phyloP scores from a whole-genome alignment of 2,113 vertebrate species.

The Xiphorhynchus elegans region DNA sequence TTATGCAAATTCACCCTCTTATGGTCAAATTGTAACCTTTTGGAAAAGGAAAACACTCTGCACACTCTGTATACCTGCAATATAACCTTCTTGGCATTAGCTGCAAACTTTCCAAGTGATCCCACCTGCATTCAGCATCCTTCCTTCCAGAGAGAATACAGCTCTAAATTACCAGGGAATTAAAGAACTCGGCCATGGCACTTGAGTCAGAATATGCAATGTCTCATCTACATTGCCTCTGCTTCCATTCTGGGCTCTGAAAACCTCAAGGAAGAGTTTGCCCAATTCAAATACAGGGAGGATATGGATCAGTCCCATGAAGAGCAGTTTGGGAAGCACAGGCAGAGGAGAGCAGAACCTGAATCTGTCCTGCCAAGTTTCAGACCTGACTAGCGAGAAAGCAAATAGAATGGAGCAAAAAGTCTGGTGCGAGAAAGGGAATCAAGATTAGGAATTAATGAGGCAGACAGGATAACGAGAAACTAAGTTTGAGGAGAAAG shows the following conservation, averaged over 20 bases:
- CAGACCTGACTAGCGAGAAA: neutral
- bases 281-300: fast-evolving
- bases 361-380: neutral
- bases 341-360: neutral
- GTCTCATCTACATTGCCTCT: neutral
- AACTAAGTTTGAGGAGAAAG: neutral
- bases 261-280: neutral
- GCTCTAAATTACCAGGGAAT: neutral
- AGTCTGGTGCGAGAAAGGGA: neutral
- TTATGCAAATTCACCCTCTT: neutral
- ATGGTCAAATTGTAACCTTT: neutral
- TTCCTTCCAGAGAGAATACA: neutral
- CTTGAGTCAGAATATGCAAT: neutral
- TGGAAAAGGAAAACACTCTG: neutral
- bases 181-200: neutral
- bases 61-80: neutral
- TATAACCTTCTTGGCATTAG: neutral
- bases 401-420: neutral
- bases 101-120: neutral
- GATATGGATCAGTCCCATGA: neutral
- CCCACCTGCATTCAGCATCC: neutral
- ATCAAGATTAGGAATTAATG: neutral
- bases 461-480: neutral
- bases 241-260: neutral
- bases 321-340: neutral